phyloP scores from a whole-genome alignment of 2,888 invertebrate species.

The Panorpa germanica region DNA sequence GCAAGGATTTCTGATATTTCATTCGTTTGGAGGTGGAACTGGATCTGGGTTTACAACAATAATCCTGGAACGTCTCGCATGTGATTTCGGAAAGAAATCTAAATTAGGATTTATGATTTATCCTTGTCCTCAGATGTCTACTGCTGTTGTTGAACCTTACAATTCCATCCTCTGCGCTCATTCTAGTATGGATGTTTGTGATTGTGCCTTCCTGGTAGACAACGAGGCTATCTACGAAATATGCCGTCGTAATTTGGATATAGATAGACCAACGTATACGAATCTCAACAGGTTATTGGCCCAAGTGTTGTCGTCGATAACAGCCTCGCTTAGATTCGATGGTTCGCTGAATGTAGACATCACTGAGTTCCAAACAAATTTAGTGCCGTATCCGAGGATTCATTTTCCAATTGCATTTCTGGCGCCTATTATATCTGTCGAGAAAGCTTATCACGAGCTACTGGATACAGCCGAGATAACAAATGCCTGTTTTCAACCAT shows the following conservation, averaged over 20 bases:
- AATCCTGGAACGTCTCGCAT: constrained; percentile 60
- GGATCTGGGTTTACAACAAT: constrained; percentile 69
- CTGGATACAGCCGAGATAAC: constrained; percentile 66
- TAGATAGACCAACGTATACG: constrained; percentile 65
- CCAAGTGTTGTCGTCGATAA: constrained; percentile 59
- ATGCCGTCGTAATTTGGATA: constrained; percentile 59
- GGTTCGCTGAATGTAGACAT: constrained; percentile 68
- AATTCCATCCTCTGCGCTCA: constrained; percentile 75
- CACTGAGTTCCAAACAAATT: constrained; percentile 68
- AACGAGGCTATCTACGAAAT: constrained; percentile 81
- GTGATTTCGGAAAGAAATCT: constrained; percentile 68
- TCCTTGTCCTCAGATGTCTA: constrained; percentile 50
- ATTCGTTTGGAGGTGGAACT: no score
- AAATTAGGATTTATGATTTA: constrained; percentile 33
- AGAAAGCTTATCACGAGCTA: constrained; percentile 44
- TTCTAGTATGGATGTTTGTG: constrained; percentile 59
- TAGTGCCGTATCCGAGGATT: constrained; percentile 70
- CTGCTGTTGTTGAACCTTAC: constrained; percentile 82
- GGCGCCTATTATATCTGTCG: constrained; percentile 49
- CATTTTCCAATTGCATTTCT: constrained; percentile 62
- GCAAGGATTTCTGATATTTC: constrained; percentile 65
- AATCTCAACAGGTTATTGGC: constrained; percentile 72
- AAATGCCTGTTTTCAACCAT: constrained; percentile 62
- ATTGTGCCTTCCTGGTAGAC: constrained; percentile 77
- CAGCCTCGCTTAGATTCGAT: constrained; percentile 61